Evolutionary conservation across 2,888 invertebrate species (phyloP), one percentile per base, ranked within the genome.

Genomic region (Neria commutata): DNA sequence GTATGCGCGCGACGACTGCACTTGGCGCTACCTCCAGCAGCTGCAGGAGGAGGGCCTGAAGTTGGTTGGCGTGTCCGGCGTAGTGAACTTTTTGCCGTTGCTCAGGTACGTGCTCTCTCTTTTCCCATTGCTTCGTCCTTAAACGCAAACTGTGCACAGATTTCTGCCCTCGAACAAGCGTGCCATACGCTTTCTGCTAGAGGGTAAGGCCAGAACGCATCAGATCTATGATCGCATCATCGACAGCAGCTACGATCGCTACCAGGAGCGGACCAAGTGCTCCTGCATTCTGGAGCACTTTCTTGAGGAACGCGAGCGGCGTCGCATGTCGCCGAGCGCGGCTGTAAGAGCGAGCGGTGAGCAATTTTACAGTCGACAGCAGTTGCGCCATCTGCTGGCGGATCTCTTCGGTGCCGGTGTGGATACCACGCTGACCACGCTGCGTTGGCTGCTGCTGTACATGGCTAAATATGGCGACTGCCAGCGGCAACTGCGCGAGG

Each of bases 331-430:
- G 11, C n/a, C 1, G 0, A 62, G 66, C 54, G 42, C 21, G 3
- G 26, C 55, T 6, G 46, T 63, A 6, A 47, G 45, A 26, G 21
- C 68, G 14, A 55, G 69, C 4, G 60, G 57, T 1, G 52, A 68
- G 25, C 80, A 83, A n/a, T 84, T 85, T 67, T 88, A 88, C 73
- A 87, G 83, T 16, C 85, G 87, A 66, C 84, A 86, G 54, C 94
- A 95, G 74, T 83, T 92, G 72, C 81, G 87, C 67, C 91, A 89
- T 77, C 83, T 94, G 25, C 76, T 94, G 60, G 91, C 91, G 2
- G 95, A 95, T 79, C 83, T 94, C 73, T 92, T 92, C 73, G 93
- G 94, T 0, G 94, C 94, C 14, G 92, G 93, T 3, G 85, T 92
- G 52, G 95, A 95, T 70, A 94, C 95, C 0, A 90, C 92, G 0